Evolutionary conservation across 2,888 invertebrate species (phyloP), one percentile per base, ranked within the genome.

Genomic region (Rhaphigaster nebulosa): DNA sequence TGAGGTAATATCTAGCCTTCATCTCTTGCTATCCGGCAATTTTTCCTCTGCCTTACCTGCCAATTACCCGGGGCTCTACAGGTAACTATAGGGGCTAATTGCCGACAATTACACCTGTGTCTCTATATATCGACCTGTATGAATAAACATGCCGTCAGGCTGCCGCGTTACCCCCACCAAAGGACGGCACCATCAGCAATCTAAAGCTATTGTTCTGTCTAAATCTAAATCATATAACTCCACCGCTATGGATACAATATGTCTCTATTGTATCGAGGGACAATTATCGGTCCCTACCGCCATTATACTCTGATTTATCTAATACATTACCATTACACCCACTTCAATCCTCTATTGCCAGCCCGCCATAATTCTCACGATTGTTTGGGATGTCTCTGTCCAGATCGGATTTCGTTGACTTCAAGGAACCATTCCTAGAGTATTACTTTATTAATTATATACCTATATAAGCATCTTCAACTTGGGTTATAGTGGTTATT

Each of bases 131-230:
- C 84, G 45, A 41, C n/a, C 84, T 50, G 84, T 84, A 84, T 84
- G 84, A 84, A 84, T 84, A 84, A 84, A 84, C 84, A 84, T 84
- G n/a, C 84, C 45, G 84, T 45, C 84, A n/a, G 84, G n/a, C 84
- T 84, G 84, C 84, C 45, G 84, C 84, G 84, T 84, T 84, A 84
- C 84, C 84, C 84, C 45, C 84, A 45, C 41, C 84, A 84, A 13
- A 23, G 80, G 41, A 80, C 26, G 45, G n/a, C 84, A 84, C 84
- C 84, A 84, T 45, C 45, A 13, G 41, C 20, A 15, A 84, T 84
- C 84, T 0, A 84, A 84, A 84, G 45, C 84, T 50, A 84, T 84
- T 84, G 84, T 84, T 84, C 41, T n/a, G 45, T 84, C 84, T 84
- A 84, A 84, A 84, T 84, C 84, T 45, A 84, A 45, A 50, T 84